Percentiles rank a stretch among this genome's conserved stretches.
Conservation (phyloP, 2,113 vertebrate species). For the Platysteira castanea region DNA sequence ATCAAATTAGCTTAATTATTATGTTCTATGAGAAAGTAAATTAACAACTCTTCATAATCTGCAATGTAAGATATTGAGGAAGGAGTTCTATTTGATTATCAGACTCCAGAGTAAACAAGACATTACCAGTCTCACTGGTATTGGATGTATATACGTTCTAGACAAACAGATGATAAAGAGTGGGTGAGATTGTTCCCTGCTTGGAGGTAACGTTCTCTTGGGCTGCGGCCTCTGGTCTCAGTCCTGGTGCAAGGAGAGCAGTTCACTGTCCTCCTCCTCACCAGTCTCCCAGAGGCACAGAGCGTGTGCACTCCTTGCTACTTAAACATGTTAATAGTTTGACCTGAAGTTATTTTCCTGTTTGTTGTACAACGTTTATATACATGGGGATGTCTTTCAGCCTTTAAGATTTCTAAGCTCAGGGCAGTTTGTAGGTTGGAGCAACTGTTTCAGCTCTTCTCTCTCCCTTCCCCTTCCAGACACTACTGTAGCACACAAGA, state of each 20-base stretch:
- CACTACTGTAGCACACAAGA: neutral
- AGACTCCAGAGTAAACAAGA: conserved; percentile 1
- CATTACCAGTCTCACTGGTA: neutral
- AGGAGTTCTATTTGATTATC: neutral
- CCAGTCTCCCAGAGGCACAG: neutral
- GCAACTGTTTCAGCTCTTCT: neutral
- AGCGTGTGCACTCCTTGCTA: neutral
- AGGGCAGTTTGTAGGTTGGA: neutral
- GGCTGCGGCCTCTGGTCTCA: neutral
- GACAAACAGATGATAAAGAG: conserved; percentile 26
- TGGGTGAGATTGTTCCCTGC: neutral
- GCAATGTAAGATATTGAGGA: neutral
- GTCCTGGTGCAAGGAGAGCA: neutral
- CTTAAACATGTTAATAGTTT: neutral
- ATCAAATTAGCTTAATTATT: neutral
- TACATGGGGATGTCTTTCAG: neutral
- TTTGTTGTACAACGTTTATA: neutral
- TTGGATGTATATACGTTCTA: neutral
- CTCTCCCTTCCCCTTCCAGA: neutral
- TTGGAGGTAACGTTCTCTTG: neutral
- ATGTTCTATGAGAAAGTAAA: neutral
- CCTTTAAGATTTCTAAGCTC: neutral
- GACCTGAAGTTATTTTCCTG: neutral
- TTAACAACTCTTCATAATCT: neutral
- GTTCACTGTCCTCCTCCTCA: neutral